Evolutionary conservation across 2,888 invertebrate species (phyloP).

Genomic region (Troides aeacus): DNA sequence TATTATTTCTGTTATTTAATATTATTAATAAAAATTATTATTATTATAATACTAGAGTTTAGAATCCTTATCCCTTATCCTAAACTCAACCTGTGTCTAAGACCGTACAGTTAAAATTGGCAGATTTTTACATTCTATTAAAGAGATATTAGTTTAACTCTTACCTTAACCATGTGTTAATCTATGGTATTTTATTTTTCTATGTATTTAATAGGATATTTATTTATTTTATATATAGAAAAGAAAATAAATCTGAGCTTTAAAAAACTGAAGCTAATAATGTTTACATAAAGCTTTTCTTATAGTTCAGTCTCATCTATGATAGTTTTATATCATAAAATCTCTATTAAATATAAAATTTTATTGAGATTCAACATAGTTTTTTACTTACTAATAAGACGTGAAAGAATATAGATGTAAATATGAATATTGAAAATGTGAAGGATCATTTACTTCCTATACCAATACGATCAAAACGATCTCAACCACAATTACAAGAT

Average conservation of each 20-base stretch:
- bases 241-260: not conserved
- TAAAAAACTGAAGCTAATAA: not conserved
- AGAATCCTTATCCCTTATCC: no score
- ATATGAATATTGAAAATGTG: conserved; percentile 11
- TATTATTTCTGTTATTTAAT: no score
- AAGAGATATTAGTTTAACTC: not conserved
- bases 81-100: no score
- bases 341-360: no score
- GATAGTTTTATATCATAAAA: no score
- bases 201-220: not conserved
- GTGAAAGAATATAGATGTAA: not conserved
- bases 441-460: conserved; percentile 13
- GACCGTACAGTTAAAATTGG: no score
- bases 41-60: no score
- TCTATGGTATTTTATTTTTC: not conserved
- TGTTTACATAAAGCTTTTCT: no score
- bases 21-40: no score
- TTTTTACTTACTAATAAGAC: not conserved
- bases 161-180: not conserved
- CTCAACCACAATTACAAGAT: conserved; percentile 41
- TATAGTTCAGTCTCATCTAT: no score
- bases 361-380: not conserved
- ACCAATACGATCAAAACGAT: conserved; percentile 25
- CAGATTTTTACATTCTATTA: not conserved
- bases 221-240: not conserved